Conservation (phyloP, 2,113 vertebrate genomes). For the Mohoua ochrocephala region DNA sequence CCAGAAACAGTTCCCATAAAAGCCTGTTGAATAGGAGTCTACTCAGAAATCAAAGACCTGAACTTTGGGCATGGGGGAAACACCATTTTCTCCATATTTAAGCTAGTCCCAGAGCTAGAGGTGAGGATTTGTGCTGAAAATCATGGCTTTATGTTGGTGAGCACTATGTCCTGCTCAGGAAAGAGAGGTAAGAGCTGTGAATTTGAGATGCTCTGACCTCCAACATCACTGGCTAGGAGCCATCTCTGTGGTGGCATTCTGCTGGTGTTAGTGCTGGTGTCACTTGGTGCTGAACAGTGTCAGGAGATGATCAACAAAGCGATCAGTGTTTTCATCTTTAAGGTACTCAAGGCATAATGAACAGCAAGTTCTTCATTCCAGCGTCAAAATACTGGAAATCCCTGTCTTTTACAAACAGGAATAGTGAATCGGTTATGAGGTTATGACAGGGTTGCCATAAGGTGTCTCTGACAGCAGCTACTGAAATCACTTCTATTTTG, state of each 20-base stretch:
- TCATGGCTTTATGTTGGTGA: background rate
- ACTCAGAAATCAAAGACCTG: background rate
- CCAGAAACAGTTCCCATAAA: background rate
- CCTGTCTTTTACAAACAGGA: background rate
- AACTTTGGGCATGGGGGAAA: background rate
- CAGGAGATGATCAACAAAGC: background rate
- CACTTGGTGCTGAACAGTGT: background rate
- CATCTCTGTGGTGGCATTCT: background rate
- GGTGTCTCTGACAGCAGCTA: background rate
- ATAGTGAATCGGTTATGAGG: background rate
- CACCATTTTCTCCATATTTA: background rate
- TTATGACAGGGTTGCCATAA: background rate
- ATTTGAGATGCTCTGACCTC: background rate
- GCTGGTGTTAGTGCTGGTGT: background rate
- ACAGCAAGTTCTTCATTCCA: background rate
- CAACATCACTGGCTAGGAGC: accelerated
- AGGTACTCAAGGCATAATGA: background rate
- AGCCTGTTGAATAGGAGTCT: background rate
- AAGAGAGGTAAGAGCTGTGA: background rate
- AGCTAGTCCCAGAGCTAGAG: background rate
- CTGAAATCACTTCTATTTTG: background rate
- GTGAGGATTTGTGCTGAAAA: background rate
- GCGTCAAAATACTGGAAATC: background rate
- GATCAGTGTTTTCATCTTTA: background rate
- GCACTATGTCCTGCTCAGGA: background rate